Evolutionary conservation across 2,888 invertebrate species (phyloP).

Genomic region (Sturmia bella): DNA sequence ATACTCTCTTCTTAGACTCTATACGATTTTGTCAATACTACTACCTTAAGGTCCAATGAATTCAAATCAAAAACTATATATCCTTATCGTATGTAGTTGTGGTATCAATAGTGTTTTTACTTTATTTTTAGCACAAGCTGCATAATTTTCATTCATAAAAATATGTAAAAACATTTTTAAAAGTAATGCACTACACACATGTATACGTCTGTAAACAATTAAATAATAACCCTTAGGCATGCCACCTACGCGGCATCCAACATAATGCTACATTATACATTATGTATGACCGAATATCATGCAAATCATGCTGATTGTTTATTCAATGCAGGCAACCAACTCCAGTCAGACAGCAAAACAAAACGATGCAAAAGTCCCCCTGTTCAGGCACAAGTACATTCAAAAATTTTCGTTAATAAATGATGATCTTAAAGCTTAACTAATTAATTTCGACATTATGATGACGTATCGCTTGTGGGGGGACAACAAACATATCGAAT

Average conservation of each 20-base stretch:
- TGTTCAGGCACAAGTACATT: slow-evolving; percentile 12
- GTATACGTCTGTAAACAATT: slow-evolving; percentile 35
- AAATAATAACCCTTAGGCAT: slow-evolving; percentile 68
- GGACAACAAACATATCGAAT: slow-evolving; percentile 62
- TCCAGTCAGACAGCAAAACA: slow-evolving; percentile 3
- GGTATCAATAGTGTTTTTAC: neutral
- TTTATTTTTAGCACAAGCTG: slow-evolving; percentile 9
- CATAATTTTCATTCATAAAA: slow-evolving; percentile 27
- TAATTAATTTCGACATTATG: slow-evolving; percentile 73
- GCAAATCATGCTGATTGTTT: slow-evolving; percentile 65
- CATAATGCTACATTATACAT: slow-evolving; percentile 58
- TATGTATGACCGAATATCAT: slow-evolving; percentile 68
- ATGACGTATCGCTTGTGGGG: slow-evolving; percentile 69
- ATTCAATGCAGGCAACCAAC: slow-evolving; percentile 28
- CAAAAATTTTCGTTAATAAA: slow-evolving; percentile 50
- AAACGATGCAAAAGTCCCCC: slow-evolving; percentile 31
- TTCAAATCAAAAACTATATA: no score
- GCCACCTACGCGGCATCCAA: slow-evolving; percentile 67
- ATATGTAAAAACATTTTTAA: neutral
- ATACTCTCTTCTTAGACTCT: no score
- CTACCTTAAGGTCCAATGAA: no score
- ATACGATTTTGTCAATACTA: no score
- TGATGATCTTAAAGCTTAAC: slow-evolving; percentile 71
- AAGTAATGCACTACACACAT: slow-evolving; percentile 5
- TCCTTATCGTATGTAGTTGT: neutral